Base-by-base conservation (phyloP, 2,888 invertebrate species). In the Chesias legatella region DNA sequence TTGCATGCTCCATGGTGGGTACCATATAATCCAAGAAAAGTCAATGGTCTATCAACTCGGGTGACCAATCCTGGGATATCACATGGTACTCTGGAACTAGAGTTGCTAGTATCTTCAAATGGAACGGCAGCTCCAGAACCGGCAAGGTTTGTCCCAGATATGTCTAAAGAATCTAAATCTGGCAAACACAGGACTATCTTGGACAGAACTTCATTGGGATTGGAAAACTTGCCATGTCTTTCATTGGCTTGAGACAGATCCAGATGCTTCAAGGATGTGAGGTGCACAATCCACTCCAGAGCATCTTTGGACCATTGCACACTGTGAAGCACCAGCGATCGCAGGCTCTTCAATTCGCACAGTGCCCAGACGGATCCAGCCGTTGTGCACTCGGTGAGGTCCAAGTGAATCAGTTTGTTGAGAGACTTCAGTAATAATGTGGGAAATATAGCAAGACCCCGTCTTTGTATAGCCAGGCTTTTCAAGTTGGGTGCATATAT, bases 61-160 rank as follows among this genome's bases (percentile, higher is more conserved):
- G 91, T 91, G 10, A 92, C 92, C 10, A 98, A 88, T 0, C 98
- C 98, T 3, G 95, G 95, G 63, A 99, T 98, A 73, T 97, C 95
- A 52, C 94, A 90, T 64, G 71, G 72, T 10, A 68, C 80, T 53
- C 78, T 76, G 1, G 68, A 59, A 39, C 85, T 80, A 7, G 51
- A 42, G 2, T 53, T 51, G 1, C 56, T 62, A 6, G 60, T 17
- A 17, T 17, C 13, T 17, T 17, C 13, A 49, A 0, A 73, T 61
- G n/a, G 90, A 88, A 7, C 33, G 6, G 93, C 93, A 13, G 94
- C 93, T 30, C 95, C 95, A 36, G 92, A 92, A 7, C 98, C 97
- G 25, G 98, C 97, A 51, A 99, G 88, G 88, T 99, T 98, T 9
- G 98, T 98, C 7, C 98, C 98, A 2, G 98, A 97, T 68, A 99